phyloP scores from a whole-genome alignment of 2,797 vertebrate genomes.

The Benthosema pterotum region DNA sequence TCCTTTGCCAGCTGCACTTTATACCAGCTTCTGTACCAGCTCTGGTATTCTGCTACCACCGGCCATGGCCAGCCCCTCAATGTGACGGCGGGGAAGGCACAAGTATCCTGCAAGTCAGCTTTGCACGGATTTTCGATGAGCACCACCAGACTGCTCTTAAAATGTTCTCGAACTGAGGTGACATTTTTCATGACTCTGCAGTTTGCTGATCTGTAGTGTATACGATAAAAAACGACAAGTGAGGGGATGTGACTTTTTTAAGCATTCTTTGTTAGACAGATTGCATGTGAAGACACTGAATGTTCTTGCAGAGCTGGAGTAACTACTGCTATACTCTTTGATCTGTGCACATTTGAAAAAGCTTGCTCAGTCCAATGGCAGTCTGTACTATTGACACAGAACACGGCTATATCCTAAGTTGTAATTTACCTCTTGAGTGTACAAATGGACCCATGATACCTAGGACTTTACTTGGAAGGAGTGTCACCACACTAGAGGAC shows the following conservation, averaged over 20 bases:
- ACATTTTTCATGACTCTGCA: constrained; percentile 14
- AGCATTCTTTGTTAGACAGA: constrained; percentile 23
- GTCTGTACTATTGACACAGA: constrained; percentile 41
- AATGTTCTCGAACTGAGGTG: constrained; percentile 46
- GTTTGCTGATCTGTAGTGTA: constrained; percentile 35
- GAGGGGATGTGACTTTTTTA: constrained; percentile 39
- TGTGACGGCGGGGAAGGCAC: constrained; percentile 15
- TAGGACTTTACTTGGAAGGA: neutral
- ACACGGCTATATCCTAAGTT: neutral
- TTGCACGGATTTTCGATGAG: constrained; percentile 38
- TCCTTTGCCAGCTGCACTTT: constrained; percentile 55
- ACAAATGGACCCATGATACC: too few relatives aligned
- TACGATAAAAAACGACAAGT: constrained; percentile 48
- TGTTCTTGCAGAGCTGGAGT: constrained; percentile 23
- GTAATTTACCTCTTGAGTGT: too few relatives aligned
- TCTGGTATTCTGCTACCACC: neutral
- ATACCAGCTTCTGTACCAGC: constrained; percentile 54
- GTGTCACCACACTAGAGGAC: constrained; percentile 29
- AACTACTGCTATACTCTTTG: constrained; percentile 23
- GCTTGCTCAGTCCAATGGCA: constrained; percentile 19
- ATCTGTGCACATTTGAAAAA: constrained; percentile 25
- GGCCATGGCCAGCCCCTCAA: constrained; percentile 30
- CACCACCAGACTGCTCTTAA: constrained; percentile 34
- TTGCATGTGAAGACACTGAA: constrained; percentile 29
- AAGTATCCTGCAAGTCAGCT: constrained; percentile 43